Base-by-base conservation (phyloP, 2,888 invertebrate species). In the Apamea crenata region DNA sequence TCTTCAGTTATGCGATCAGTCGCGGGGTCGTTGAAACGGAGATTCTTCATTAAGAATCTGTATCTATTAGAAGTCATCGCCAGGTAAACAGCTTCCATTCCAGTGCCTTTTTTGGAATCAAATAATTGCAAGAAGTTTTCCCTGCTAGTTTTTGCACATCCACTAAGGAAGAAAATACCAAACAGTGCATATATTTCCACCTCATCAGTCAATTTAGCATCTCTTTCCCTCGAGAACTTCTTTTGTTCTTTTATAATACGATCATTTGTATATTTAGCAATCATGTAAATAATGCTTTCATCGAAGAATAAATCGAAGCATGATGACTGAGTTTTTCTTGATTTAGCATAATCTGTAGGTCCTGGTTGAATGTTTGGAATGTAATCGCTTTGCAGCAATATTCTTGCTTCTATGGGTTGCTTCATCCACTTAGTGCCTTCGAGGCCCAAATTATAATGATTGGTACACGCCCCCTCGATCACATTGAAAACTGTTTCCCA, bases 231-330 rank as follows among this genome's bases (percentile, higher is more conserved):
- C 0, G 77, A 16, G 6, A 78, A 79, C 61, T 82, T 87, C 21
- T 82, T 77, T 61, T 84, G 82, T 67, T 76, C 75, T 68, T 81
- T 81, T 53, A 78, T 67, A 25, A 85, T 86, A 25, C 84, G 74
- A 50, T 84, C 76, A 65, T 86, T 84, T 3, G 87, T 86, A 53
- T 18, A 61, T 74, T 78, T 87, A 18, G 78, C 68, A 69, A 87
- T 87, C 63, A 84, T 47, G 25, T 77, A 68, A 71, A 84, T 81
- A n/a, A 78, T 70, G 50, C 61, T 84, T 72, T 87, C 67, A 32
- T 87, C 84, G n/a, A 87, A 86, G n/a, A 87, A 86, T 78, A 86
- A 77, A 77, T 82, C 72, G 18, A 82, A 84, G n/a, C 84, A 86
- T 16, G 77, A 73, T 14, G 71, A 29, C 32, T 71, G 71, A 21